Base-by-base conservation (phyloP, 2,888 invertebrate genomes). In the Campoplex nolae region DNA sequence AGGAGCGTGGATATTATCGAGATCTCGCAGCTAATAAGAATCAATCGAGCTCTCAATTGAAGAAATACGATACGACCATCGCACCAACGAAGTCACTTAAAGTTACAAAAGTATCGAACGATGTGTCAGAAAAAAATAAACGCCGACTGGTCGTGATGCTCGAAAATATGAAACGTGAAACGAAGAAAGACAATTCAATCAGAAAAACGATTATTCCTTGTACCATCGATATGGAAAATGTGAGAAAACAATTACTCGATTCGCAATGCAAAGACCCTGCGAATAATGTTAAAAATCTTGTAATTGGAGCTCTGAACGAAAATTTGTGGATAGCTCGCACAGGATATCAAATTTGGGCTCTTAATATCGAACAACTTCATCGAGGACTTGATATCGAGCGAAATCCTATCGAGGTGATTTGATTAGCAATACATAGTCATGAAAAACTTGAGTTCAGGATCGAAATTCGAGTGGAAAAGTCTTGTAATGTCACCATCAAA, bases 1-100 rank as follows among this genome's bases (percentile, higher is more conserved):
- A 94, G 56, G 94, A 95, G 84, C 94, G 93, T 76, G 93, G 93
- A 23, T 91, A 90, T 85, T 95, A 94, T 88, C 90, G 92, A 75
- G 90, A 92, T 71, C 79, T 91, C 11, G 92, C 90, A 38, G 88
- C 88, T 38, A 91, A 92, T 73, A 73, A 89, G 13, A 88, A 89
- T 7, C 13, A 32, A 9, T 18, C 76, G 32, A 58, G 13, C 11
- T 9, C 28, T 8, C 73, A 65, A n/a, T 16, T 38, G 2, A 84
- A 88, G 3, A 58, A 91, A 71, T 77, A 74, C 7, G 58, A 86
- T 13, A 56, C 80, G 23, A 85, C 68, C 13, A 13, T 18, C 23
- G 45, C 11, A 16, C 56, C 77, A 18, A 7, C 38, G 8, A 83
- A 77, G 38, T 28, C 74, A 0, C 11, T 38, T 9, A 87, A 65